Evolutionary conservation across 2,797 vertebrate genomes (phyloP), one percentile per base, ranked within the genome.

Genomic region (Peromyscus nudipes): DNA sequence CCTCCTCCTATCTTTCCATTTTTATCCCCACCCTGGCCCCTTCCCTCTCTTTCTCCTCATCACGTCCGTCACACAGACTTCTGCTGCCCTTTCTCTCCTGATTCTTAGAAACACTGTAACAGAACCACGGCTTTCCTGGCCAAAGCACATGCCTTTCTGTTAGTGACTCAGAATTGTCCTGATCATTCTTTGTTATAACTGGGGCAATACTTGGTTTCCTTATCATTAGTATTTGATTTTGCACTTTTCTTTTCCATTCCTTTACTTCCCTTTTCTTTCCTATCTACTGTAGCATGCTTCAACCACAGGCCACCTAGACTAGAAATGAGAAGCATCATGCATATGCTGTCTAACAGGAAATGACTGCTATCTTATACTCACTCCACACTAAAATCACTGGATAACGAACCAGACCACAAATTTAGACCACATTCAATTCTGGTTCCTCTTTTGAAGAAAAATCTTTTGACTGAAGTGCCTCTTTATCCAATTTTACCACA

Each of bases 191-290:
- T 76, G 37, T 88, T n/a, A 55, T 9, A 96, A 92, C 12, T 86
- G 69, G 96, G 69, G 23, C 49, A 89, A 65, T 60, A 57, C 2
- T 91, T 4, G 11, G 7, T 71, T 77, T 64, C 31, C 10, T n/a
- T 94, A 57, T 85, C 49, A 37, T 49, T 79, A 60, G 55, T 31
- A 10, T 96, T 93, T 76, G 21, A 67, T 80, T 82, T 75, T 57
- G 16, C 16, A 76, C 21, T 73, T 93, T 84, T 87, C 23, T 87
- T 91, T 82, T 7, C 40, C 12, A 46, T 87, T 89, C 94, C 4
- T 64, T 73, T 83, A n/a, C 11, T 4, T 86, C 85, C 55, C 29
- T 79, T 12, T 19, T 80, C 27, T 57, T 88, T 67, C 29, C 57
- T 92, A 73, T 86, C 60, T 40, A 89, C 12, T 69, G 80, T 73